Conservation (phyloP, 2,113 vertebrate species). For the Sus scrofa region DNA sequence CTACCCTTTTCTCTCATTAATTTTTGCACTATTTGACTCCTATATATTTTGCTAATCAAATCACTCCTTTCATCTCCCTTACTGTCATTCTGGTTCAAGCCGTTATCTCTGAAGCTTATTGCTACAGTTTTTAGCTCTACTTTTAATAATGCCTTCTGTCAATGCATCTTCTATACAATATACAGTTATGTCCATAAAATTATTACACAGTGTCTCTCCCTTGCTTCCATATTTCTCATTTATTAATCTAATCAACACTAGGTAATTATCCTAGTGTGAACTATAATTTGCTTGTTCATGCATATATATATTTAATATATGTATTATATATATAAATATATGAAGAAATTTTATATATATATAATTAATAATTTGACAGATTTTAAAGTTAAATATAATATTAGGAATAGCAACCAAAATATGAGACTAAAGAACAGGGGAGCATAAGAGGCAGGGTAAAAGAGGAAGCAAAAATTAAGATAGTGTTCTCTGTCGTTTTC, state of each 20-base stretch:
- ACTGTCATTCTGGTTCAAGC: background rate
- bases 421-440: background rate
- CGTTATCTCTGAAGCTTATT: background rate
- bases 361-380: background rate
- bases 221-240: background rate
- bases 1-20: background rate
- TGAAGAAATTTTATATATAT: background rate
- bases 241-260: background rate
- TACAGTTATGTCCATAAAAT: background rate
- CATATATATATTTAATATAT: no score
- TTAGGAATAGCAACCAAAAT: background rate
- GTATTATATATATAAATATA: background rate
- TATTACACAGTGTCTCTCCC: background rate
- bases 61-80: background rate
- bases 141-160: background rate
- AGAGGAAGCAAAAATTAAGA: background rate
- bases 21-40: background rate
- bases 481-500: background rate
- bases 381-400: background rate
- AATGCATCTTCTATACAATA: background rate
- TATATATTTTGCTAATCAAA: background rate
- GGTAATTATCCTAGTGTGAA: background rate
- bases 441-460: background rate
- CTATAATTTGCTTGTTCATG: background rate
- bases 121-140: background rate